Evolutionary conservation across 2,888 invertebrate genomes (phyloP), one percentile per base, ranked within the genome.

Genomic region (Elegia similella): DNA sequence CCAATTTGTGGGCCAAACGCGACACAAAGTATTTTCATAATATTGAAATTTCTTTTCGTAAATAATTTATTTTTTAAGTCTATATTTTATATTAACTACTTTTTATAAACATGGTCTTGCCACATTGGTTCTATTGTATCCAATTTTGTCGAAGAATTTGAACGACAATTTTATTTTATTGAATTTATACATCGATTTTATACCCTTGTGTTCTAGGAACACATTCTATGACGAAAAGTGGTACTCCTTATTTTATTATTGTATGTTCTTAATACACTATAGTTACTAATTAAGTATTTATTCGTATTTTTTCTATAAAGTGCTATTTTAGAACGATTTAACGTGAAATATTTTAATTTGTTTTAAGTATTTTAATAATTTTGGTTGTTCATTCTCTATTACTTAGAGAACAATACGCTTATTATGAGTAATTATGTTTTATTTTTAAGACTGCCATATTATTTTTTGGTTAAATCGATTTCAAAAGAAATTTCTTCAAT

Each of bases 391-490:
- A 52, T 61, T 59, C 55, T 62, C 65, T 62, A 56, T 58, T 55
- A 42, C 42, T 55, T 63, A 60, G 52, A 69, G 66, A 68, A 67
- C 63, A 66, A 72, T 88, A 89, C 89, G 89, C 89, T 89, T 89
- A 89, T 86, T 88, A 88, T 76, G 77, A 86, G 82, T 79, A 80
- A 76, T 69, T 64, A 64, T 67, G 71, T 73, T 73, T 74, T 64
- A 68, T 70, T 75, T 75, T 77, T 80, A 72, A 72, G 75, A 86
- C 87, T 86, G 88, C 88, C 88, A 88, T 88, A 88, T 72, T 59
- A 64, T 53, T 56, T 47, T 56, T 65, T 67, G 64, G 55, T 59
- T 66, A 67, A 64, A 59, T 59, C 61, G 60, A 56, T 64, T 57
- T 34, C 34, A 34, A 50, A 38, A 50, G 34, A 17, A n/a, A 12